phyloP scores from a whole-genome alignment of 2,113 vertebrate species.

The Spea multiplicata region DNA sequence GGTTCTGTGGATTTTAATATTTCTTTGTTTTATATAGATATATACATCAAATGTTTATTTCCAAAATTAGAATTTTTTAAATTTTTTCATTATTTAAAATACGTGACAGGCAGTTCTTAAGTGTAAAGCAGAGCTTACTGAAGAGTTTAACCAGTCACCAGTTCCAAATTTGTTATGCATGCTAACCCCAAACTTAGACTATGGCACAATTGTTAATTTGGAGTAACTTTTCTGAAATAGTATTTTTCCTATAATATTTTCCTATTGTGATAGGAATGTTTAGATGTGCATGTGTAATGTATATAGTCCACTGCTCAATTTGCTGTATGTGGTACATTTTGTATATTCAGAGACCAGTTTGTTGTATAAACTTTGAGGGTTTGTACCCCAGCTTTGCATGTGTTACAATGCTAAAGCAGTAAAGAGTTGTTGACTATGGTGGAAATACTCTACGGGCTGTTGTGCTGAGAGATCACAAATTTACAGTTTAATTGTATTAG shows the following conservation, averaged over 20 bases:
- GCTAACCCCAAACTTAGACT: slow-evolving; percentile 10
- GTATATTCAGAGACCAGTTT: slow-evolving; percentile 11
- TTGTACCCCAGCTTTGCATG: slow-evolving; percentile 2
- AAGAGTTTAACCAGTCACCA: slow-evolving; percentile 1
- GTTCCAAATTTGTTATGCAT: slow-evolving; percentile 7
- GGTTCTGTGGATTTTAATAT: slow-evolving; percentile 11
- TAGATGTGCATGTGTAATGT: slow-evolving; percentile 12
- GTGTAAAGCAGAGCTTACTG: neutral
- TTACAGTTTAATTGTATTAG: too few relatives aligned
- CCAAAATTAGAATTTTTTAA: neutral
- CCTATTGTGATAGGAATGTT: slow-evolving; percentile 19
- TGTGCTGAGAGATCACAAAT: too few relatives aligned
- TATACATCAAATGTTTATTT: slow-evolving; percentile 18
- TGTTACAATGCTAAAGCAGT: too few relatives aligned
- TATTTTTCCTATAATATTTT: slow-evolving; percentile 7
- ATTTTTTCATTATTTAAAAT: slow-evolving; percentile 59
- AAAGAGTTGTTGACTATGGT: too few relatives aligned
- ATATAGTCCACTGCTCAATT: slow-evolving; percentile 20
- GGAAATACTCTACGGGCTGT: too few relatives aligned
- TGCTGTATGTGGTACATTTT: slow-evolving; percentile 23
- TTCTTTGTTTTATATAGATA: slow-evolving; percentile 2
- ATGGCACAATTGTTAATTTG: slow-evolving; percentile 3
- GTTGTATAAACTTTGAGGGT: neutral
- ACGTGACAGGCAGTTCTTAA: slow-evolving; percentile 49
- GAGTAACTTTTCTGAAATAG: neutral